Conservation (phyloP, 2,113 vertebrate genomes). For the Gila orcuttii region DNA sequence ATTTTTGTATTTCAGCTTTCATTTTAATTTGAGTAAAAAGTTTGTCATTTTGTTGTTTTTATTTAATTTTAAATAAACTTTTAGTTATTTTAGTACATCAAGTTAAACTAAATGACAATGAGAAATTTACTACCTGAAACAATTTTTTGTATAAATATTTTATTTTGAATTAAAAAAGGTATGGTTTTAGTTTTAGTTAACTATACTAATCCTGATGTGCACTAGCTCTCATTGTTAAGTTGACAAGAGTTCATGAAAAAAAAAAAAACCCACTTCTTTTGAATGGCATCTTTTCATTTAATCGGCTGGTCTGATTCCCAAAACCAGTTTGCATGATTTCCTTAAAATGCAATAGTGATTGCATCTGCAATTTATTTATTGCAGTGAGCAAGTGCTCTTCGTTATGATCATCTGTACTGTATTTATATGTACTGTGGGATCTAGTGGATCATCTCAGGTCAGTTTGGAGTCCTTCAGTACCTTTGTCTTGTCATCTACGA, state of each 20-base stretch:
- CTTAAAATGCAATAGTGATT: too few species aligned
- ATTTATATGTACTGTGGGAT: neutral
- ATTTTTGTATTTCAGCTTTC: too few species aligned
- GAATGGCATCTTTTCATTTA: neutral
- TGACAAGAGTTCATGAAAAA: neutral
- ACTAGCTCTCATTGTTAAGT: too few species aligned
- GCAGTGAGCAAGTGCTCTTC: neutral
- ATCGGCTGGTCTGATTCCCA: neutral
- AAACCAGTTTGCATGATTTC: neutral
- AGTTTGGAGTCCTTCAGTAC: constrained; percentile 67
- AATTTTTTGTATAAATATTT: too few species aligned
- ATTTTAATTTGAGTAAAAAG: too few species aligned
- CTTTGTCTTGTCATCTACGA: constrained; percentile 99
- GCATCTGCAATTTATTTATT: too few species aligned
- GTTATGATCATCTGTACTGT: neutral
- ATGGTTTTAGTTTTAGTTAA: too few species aligned
- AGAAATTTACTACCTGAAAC: too few species aligned
- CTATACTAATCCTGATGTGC: neutral
- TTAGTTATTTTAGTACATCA: too few species aligned
- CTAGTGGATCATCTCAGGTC: neutral
- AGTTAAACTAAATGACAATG: too few species aligned
- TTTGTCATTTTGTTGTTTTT: neutral
- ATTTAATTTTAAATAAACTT: too few species aligned
- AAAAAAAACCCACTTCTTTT: neutral
- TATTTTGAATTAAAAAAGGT: too few species aligned